Percentiles rank a stretch among this genome's conserved stretches.
These are phyloP conservation scores for Drosophila peninsularis DNA, from an alignment of 2,888 invertebrate genomes.

Conservation along the genomic window DNA sequence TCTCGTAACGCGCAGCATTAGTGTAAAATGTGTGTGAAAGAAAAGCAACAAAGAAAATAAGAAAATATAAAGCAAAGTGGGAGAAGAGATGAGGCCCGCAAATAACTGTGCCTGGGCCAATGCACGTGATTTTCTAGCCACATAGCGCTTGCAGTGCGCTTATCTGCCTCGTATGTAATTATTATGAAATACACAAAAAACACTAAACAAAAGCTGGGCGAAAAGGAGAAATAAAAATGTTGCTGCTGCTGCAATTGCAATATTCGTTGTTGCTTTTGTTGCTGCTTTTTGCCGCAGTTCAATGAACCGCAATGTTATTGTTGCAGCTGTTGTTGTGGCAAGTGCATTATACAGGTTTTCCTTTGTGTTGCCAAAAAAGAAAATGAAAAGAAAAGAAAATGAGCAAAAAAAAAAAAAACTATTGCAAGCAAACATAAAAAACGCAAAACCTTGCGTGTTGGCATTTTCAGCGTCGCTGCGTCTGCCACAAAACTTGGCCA, in stretches of 20 bases:
- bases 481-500: constrained; percentile 68
- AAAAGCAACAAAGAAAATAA: constrained; percentile 5
- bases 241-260: constrained; percentile 64
- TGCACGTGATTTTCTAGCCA: constrained; percentile 72
- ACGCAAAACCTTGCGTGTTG: constrained; percentile 68
- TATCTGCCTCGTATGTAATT: constrained; percentile 64
- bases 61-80: constrained; percentile 2
- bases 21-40: constrained; percentile 5
- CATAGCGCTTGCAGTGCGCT: constrained; percentile 49
- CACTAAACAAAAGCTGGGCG: constrained; percentile 4
- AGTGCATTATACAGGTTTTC: constrained; percentile 75
- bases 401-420: constrained; percentile 9
- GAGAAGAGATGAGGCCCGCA: constrained; percentile 45
- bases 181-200: constrained; percentile 65
- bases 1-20: constrained; percentile 27
- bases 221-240: constrained; percentile 41
- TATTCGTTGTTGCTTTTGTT: constrained; percentile 50
- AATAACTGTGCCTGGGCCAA: constrained; percentile 63
- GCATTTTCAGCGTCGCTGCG: constrained; percentile 72
- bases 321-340: constrained; percentile 55
- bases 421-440: constrained; percentile 38
- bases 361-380: constrained; percentile 72
- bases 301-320: constrained; percentile 56
- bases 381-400: constrained; percentile 22
- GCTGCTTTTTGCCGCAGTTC: constrained; percentile 47